Evolutionary conservation across 2,113 vertebrate genomes (phyloP).

Genomic region (Tricholaema leucomelas): DNA sequence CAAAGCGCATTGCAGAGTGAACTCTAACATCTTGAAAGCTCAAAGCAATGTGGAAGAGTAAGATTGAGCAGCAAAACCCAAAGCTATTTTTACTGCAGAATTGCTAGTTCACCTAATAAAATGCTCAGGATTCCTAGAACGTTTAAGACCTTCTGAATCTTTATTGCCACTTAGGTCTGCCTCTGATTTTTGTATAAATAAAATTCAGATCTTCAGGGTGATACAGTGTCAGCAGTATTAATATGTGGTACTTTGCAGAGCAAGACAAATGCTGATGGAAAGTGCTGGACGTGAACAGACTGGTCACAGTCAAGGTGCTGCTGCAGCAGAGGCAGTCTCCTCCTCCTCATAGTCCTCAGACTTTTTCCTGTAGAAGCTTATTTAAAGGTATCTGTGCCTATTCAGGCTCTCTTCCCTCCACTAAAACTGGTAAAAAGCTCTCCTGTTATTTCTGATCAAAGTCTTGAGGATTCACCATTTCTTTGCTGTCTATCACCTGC

Average conservation of each 20-base stretch:
- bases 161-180: not conserved
- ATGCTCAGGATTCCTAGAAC: not conserved
- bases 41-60: conserved; percentile 52
- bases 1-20: conserved; percentile 30
- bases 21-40: conserved; percentile 28
- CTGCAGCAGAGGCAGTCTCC: not conserved
- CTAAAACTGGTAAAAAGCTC: not conserved
- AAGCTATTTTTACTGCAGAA: conserved; percentile 52
- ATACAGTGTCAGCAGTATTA: not conserved
- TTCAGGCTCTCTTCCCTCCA: not conserved
- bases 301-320: not conserved
- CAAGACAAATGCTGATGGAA: not conserved
- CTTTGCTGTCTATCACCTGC: not conserved
- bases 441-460: not conserved
- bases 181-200: not conserved
- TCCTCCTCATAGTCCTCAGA: not conserved
- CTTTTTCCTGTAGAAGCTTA: not conserved
- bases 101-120: conserved; percentile 44
- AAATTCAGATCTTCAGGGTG: not conserved
- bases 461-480: not conserved
- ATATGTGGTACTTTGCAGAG: not conserved
- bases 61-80: conserved; percentile 18
- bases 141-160: not conserved
- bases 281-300: not conserved
- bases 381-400: not conserved